Evolutionary conservation across 2,113 vertebrate genomes (phyloP), one percentile per base, ranked within the genome.

Genomic region (Bettongia penicillata): DNA sequence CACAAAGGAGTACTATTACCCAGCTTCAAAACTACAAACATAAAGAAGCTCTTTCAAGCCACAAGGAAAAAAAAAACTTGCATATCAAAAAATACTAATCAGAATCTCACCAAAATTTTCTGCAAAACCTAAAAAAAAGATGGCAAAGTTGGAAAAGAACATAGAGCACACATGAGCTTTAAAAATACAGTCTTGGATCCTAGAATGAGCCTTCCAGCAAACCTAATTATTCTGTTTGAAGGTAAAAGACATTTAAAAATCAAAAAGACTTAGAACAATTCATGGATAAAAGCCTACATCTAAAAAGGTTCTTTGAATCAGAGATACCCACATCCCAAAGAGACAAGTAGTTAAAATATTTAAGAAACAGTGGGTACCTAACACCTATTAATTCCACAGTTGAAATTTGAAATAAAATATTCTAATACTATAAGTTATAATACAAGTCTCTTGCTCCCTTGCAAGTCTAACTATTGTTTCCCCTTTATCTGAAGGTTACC

Each of bases 191-290:
- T 1, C 68, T 84, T 84, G 37, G 68, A 84, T 84, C 68, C 37
- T 84, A 84, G 37, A 43, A 84, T 43, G 68, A 84, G 68, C 68
- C 68, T 84, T 84, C 37, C n/a, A 84, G 68, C 68, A 84, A 84
- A 43, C 37, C 19, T 84, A 84, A 84, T 84, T 84, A 84, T 84
- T 84, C 68, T 84, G 37, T 84, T 43, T 84, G 68, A 84, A 84
- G n/a, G 68, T 84, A 84, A 84, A 84, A 84, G 68, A 84, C 68
- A 84, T 84, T 84, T 84, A 84, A 84, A 84, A 84, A 84, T 84
- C 68, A 84, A 84, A 84, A 84, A 84, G 68, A 22, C 68, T 84
- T 84, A 84, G 68, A 84, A 84, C 68, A 84, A 84, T 84, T 84
- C 68, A 84, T 84, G 68, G 68, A 84, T 84, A 84, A 84, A 84